Evolutionary conservation across 2,888 invertebrate genomes (phyloP).

Genomic region (Drosophila affinis): DNA sequence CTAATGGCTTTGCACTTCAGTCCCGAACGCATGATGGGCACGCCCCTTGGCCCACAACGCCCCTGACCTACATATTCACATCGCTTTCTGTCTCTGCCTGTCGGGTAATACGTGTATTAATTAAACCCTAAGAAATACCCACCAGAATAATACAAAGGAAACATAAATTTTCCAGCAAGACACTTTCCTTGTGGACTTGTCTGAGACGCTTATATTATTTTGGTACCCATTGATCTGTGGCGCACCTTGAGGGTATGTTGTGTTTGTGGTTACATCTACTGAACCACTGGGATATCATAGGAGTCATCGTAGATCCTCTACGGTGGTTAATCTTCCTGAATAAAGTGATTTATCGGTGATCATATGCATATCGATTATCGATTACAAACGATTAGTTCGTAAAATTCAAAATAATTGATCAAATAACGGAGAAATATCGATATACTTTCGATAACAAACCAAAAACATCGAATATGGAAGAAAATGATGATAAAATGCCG

Average conservation of each 20-base stretch:
- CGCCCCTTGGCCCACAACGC: conserved; percentile 26
- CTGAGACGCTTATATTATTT: conserved; percentile 19
- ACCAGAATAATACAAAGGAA: conserved; percentile 64
- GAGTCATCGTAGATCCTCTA: too few species aligned
- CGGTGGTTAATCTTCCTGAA: too few species aligned
- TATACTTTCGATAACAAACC: too few species aligned
- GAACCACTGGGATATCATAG: too few species aligned
- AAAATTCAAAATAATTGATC: too few species aligned
- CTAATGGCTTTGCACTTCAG: conserved; percentile 27
- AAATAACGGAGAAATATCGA: too few species aligned
- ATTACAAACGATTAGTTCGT: too few species aligned
- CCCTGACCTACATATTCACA: conserved; percentile 21
- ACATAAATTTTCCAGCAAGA: conserved; percentile 72
- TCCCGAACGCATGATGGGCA: conserved; percentile 14
- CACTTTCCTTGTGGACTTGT: conserved; percentile 60
- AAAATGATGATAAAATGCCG: too few species aligned
- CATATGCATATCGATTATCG: too few species aligned
- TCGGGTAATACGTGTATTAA: conserved; percentile 29
- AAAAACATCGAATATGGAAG: too few species aligned
- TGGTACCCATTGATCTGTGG: not conserved
- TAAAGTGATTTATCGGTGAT: too few species aligned
- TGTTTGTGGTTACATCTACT: not conserved
- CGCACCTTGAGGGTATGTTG: not conserved
- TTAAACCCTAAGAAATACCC: conserved; percentile 41
- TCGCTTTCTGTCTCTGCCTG: not conserved